Evolutionary conservation across 2,113 vertebrate genomes (phyloP), one percentile per base, ranked within the genome.

Genomic region (Phalacrocorax brasilianus): DNA sequence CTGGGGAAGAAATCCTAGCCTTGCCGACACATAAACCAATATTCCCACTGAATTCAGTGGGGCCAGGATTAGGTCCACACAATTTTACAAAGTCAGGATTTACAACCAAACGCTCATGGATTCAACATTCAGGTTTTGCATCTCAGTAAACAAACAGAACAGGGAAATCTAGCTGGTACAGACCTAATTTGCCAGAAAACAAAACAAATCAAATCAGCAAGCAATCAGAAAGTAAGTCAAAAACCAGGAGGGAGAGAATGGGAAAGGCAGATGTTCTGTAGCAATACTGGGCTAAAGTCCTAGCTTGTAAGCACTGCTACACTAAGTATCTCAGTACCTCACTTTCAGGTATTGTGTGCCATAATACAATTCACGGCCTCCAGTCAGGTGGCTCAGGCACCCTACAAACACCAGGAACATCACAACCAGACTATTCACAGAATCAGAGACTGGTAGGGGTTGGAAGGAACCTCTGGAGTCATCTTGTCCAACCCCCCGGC

Each of bases 41-140:
- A 74, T 53, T 88, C 26, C 11, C 7, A 52, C 15, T 50, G 21
- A 87, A 70, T 89, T 92, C 38, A 77, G 17, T 8, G 5, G 28
- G 15, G 12, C 7, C 19, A 83, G 12, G 8, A 55, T 55, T 78
- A 59, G 12, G 21, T 44, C 52, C 32, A 68, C 19, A 38, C 4
- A 16, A 50, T 68, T 92, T 89, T 71, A 56, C 9, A 82, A 45
- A 90, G 15, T 21, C 68, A 61, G 8, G 1, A 56, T 56, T 91
- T 72, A 72, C 8, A 52, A 58, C 77, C 22, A 38, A 5, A 24
- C 3, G 1, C 14, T 67, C 0, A 0, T 67, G 14, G 10, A 71
- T 70, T 77, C n/a, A 91, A 6, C 11, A 38, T 52, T 59, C 42
- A 61, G 9, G 35, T 45, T 85, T 85, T 79, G 7, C 35, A 44